Evolutionary conservation across 2,113 vertebrate species (phyloP).

Genomic region (Pristiophorus japonicus): DNA sequence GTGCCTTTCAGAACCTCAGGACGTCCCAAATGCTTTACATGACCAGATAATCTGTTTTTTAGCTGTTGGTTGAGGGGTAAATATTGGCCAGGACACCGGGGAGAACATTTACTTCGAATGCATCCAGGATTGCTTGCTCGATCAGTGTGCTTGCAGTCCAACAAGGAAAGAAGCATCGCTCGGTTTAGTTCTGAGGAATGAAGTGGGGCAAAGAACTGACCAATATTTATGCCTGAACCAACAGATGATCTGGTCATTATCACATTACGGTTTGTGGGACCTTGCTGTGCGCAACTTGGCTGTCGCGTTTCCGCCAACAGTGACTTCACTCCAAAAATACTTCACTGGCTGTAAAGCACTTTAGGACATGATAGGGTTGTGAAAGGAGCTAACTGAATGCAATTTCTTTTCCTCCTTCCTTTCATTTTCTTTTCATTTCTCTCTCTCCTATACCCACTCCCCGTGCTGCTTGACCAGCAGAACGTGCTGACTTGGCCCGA

Average conservation of each 20-base stretch:
- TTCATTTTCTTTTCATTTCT: no score
- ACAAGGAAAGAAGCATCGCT: background rate
- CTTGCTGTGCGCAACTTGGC: background rate
- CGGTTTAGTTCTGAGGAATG: background rate
- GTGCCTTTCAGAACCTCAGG: background rate
- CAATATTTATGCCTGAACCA: background rate
- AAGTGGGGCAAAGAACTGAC: background rate
- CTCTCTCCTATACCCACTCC: no score
- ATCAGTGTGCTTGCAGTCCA: background rate
- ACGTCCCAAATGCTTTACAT: background rate
- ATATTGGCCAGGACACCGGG: background rate
- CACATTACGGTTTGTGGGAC: background rate
- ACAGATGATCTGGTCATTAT: background rate
- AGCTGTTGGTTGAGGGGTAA: background rate
- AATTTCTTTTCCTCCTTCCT: no score
- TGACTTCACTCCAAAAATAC: background rate
- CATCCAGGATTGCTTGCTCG: background rate
- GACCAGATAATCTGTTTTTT: background rate
- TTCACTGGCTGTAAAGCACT: background rate
- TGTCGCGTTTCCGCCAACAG: background rate
- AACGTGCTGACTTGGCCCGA: no score
- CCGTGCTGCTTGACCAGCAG: no score
- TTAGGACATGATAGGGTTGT: background rate
- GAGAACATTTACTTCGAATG: background rate
- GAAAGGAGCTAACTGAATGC: background rate